Evolutionary conservation across 53 echinoderm and acorn worm species (phyloP), one percentile per base, ranked within the genome.

Genomic region (Antedon mediterranea): DNA sequence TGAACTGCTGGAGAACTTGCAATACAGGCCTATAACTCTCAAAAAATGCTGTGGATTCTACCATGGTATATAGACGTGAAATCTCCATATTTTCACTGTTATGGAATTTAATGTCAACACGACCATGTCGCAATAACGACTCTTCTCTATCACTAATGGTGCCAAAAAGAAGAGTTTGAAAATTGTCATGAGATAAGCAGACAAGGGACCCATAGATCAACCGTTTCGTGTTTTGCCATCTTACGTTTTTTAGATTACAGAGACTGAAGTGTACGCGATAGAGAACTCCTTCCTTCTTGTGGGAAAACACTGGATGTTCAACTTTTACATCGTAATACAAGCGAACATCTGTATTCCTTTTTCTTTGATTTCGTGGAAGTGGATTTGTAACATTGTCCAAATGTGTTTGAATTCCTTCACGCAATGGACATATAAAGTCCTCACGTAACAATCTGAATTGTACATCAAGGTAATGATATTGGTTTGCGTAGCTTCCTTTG

Each of bases 21-120:
- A 97, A 76, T 20, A 97, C 92, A 78, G 87, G 97, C 2, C 91
- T 83, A 75, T 92, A 97, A 20, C 92, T 87, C 74, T 92, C 92
- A 77, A 92, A 97, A 79, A 84, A 97, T 13, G 89, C 89, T 43
- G 91, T 79, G 0, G 95, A 85, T 78, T 97, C 97, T n/a, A 85
- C 97, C 97, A 97, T 97, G 26, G 87, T 82, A 71, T 88, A 97
- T 3, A 80, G 33, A 30, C 30, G 73, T 57, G 7, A 3, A 11
- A 2, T 57, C 9, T 57, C 57, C 23, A 57, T 23, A 26, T 57
- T 57, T 6, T 57, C 20, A 18, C 9, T 57, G 57, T 57, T 57
- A 18, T 57, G 57, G 57, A 57, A 2, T 23, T 57, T 57, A 57
- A 57, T 8, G 23, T 57, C 57, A 57, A 57, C 57, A 3, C 57